Base-by-base conservation (phyloP, 2,113 vertebrate species). In the Lagopus leucura region DNA sequence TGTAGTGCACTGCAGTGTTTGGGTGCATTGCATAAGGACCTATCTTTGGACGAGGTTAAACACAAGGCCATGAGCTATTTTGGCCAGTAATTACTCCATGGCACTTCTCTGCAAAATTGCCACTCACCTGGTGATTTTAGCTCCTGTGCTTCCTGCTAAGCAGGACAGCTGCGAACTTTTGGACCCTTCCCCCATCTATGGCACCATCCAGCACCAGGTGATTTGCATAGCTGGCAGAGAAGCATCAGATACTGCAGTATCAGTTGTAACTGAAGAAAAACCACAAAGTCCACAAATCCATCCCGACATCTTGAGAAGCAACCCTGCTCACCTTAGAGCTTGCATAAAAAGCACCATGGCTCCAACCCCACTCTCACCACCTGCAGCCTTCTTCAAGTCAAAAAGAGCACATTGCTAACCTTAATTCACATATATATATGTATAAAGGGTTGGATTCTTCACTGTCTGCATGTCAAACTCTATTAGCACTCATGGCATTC, bases 311-410 rank as follows among this genome's bases (percentile, higher is more conserved):
- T 58, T 0, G 1, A 40, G 25, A 20, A 28, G 20, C 17, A 32
- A 36, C n/a, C 16, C 32, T 10, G 3, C 1, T 3, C 48, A 40
- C 32, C 42, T 40, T 0, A 0, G 54, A 27, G 18, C 43, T 52
- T 0, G 0, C 34, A 32, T 0, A 0, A 48, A 36, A 5, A 76
- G 11, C 25, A 15, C 28, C 22, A 2, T 34, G 52, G 2, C 28
- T 74, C 20, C 71, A 30, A n/a, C 38, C 40, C 38, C 13, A 7
- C 18, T 54, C 3, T 36, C 13, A 34, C 66, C 87, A 30, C 27
- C 28, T 54, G 50, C 77, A 54, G 16, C 38, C 24, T 32, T 36
- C 28, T 36, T 48, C 70, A 22, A 6, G 21, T 40, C 11, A 0
- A 38, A 14, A 32, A 11, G 45, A 65, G 7, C n/a, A 10, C 0